Percentiles rank a stretch among this genome's conserved stretches.
Conservation (phyloP, 2,888 invertebrate species). For the Acleris emargana region DNA sequence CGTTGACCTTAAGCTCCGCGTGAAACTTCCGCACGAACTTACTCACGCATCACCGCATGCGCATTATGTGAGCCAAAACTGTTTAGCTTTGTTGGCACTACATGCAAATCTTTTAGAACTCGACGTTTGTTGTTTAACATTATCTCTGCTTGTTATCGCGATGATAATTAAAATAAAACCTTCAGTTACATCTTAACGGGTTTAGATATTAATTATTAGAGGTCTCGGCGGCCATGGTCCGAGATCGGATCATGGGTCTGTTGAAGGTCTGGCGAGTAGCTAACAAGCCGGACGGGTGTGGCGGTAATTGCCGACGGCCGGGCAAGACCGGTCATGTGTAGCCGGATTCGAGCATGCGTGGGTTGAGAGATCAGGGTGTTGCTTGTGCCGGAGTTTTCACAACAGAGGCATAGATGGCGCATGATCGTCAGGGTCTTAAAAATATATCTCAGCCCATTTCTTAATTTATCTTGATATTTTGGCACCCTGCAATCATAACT, state of each 20-base stretch:
- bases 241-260: slow-evolving; percentile 20
- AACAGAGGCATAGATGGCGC: too few relatives aligned
- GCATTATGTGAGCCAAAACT: neutral
- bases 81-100: neutral
- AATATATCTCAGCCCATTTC: too few relatives aligned
- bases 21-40: slow-evolving; percentile 29
- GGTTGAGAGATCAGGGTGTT: slow-evolving; percentile 1
- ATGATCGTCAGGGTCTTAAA: too few relatives aligned
- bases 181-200: slow-evolving; percentile 11
- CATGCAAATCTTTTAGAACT: neutral
- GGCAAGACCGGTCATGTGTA: slow-evolving; percentile 7
- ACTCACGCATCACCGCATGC: slow-evolving; percentile 5
- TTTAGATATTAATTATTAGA: slow-evolving; percentile 33
- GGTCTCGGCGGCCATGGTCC: slow-evolving; percentile 37
- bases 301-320: slow-evolving; percentile 27
- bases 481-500: too few relatives aligned
- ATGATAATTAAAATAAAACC: slow-evolving; percentile 7
- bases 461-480: too few relatives aligned
- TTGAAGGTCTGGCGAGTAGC: slow-evolving; percentile 32
- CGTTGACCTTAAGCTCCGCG: slow-evolving; percentile 22
- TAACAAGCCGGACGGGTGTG: slow-evolving; percentile 40
- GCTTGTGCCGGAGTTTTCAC: too few relatives aligned
- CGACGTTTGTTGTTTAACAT: neutral
- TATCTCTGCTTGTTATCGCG: slow-evolving; percentile 3
- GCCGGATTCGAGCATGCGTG: slow-evolving; percentile 22